Conservation (phyloP, 2,888 invertebrate genomes). For the Dynastes maya region DNA sequence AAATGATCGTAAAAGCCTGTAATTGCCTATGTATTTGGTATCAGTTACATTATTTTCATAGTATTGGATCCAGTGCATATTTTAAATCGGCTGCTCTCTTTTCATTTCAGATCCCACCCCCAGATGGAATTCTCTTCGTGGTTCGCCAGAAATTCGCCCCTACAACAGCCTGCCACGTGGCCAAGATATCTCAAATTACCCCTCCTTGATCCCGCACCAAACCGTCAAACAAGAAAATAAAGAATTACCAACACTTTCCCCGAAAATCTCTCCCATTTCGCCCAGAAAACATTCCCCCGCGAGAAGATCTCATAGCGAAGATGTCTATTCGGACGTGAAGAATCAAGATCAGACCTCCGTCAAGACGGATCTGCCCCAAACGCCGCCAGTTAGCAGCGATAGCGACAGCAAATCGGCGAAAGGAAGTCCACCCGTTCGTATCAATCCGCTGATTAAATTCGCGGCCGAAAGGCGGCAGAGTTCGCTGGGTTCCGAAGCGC, state of each 20-base stretch:
- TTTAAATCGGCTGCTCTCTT: neutral
- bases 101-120: constrained; percentile 71
- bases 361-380: constrained; percentile 31
- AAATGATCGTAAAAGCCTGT: no score
- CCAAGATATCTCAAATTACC: constrained; percentile 70
- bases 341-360: constrained; percentile 27
- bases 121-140: constrained; percentile 72
- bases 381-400: constrained; percentile 16
- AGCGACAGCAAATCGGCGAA: constrained; percentile 46
- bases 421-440: constrained; percentile 57
- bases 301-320: constrained; percentile 66
- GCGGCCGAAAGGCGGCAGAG: constrained; percentile 57
- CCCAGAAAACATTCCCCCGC: constrained; percentile 58
- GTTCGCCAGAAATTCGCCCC: constrained; percentile 74
- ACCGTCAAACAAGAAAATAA: constrained; percentile 36
- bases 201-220: constrained; percentile 65
- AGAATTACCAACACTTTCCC: constrained; percentile 19
- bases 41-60: no score
- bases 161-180: constrained; percentile 76
- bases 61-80: no score
- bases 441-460: constrained; percentile 66
- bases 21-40: no score
- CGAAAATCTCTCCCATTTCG: constrained; percentile 35
- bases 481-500: constrained; percentile 3
- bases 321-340: constrained; percentile 61